Percentiles rank a stretch among this genome's conserved stretches.
Conservation (phyloP, 2,113 vertebrate species). For the Cyprichromis sp. region DNA sequence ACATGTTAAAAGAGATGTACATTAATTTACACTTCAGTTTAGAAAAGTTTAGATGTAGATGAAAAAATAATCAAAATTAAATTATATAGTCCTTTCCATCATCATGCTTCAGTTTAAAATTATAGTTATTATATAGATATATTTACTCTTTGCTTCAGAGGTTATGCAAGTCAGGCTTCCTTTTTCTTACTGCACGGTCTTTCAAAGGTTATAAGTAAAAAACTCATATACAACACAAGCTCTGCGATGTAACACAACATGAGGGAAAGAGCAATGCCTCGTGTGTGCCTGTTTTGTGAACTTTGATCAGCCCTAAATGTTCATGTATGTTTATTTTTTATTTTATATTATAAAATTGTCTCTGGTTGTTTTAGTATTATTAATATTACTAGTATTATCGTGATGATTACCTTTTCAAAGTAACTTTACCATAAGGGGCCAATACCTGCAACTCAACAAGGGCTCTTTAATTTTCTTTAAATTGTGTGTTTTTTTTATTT, state of each 20-base stretch:
- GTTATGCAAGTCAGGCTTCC: fast-evolving
- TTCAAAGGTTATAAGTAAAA: background rate
- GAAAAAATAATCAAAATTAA: background rate
- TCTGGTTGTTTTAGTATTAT: background rate
- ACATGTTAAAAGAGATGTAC: fast-evolving
- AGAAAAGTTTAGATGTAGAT: background rate
- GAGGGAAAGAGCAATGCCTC: background rate
- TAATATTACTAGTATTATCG: background rate
- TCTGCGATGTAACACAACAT: background rate
- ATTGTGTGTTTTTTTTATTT: background rate
- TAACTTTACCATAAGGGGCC: background rate
- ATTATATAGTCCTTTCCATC: background rate
- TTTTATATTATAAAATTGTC: background rate
- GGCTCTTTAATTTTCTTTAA: background rate
- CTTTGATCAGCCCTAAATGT: background rate
- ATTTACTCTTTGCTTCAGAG: background rate
- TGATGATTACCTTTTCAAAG: background rate
- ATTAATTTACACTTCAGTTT: background rate
- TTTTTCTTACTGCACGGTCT: background rate
- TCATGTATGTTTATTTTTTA: background rate
- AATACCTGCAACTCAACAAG: background rate
- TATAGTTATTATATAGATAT: fast-evolving
- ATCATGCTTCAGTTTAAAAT: background rate
- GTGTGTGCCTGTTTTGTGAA: background rate
- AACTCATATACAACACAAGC: background rate